A percentile compares a stretch with the other conserved stretches of the same genome.
These are phyloP conservation scores for Archocentrus centrarchus DNA, from an alignment of 2,113 vertebrate species.

Conservation along the genomic window DNA sequence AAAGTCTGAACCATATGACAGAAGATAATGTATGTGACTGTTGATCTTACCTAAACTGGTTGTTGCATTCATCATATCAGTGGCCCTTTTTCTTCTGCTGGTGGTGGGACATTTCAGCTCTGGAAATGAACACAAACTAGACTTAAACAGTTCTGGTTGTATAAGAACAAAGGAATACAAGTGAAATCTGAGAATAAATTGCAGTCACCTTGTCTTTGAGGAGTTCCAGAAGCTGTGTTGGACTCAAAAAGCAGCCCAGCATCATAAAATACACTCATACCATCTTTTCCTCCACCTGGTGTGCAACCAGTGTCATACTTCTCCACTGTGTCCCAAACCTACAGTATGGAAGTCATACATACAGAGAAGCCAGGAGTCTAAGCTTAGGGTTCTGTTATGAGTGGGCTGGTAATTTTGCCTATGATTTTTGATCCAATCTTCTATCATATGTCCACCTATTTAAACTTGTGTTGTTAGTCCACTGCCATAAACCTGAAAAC, in stretches of 20 bases:
- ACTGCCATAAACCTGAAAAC: background rate
- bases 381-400: background rate
- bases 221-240: constrained; percentile 61
- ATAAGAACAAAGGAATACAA: background rate
- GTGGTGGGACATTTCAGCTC: constrained; percentile 67
- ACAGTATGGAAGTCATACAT: background rate
- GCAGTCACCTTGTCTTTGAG: constrained; percentile 74
- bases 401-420: background rate
- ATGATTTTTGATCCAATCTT: background rate
- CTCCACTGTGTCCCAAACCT: constrained; percentile 86
- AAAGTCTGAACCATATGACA: background rate
- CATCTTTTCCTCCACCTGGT: constrained; percentile 79
- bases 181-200: background rate
- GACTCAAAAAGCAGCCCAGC: constrained; percentile 80
- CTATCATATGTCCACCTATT: background rate
- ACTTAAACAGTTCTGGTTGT: background rate
- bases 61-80: constrained; percentile 57
- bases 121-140: constrained; percentile 41
- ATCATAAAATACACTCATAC: constrained; percentile 79
- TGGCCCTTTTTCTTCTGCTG: constrained; percentile 54
- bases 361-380: background rate
- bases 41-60: constrained; percentile 57
- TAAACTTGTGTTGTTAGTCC: background rate
- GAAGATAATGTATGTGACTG: background rate
- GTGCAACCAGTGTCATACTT: constrained; percentile 84